phyloP scores from a whole-genome alignment of 2,113 vertebrate species.

The Prinia subflava region DNA sequence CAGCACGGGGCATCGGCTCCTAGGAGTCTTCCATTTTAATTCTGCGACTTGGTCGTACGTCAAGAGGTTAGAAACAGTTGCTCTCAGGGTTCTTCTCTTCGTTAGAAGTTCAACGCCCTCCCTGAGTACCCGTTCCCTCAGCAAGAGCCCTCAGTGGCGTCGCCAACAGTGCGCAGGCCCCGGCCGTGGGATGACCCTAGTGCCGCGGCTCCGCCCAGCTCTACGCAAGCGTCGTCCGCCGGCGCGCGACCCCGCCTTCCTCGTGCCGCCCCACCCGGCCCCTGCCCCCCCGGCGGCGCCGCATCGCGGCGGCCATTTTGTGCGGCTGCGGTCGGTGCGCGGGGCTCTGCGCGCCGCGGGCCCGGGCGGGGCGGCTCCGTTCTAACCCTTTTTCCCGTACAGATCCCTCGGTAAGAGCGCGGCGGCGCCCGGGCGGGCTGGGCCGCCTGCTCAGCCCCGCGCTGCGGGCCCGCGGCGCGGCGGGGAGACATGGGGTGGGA shows the following conservation, averaged over 20 bases:
- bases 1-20: accelerated
- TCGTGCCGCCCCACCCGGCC: background rate
- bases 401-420: background rate
- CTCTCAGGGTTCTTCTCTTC: accelerated
- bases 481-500: background rate
- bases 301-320: background rate
- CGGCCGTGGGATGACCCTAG: too few relatives aligned
- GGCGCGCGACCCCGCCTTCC: background rate
- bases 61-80: too few relatives aligned
- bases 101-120: accelerated
- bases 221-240: background rate
- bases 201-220: background rate
- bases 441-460: background rate
- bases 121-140: accelerated
- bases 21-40: too few relatives aligned
- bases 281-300: background rate
- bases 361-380: background rate
- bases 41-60: background rate
- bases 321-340: background rate
- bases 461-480: background rate
- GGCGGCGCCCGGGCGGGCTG: background rate
- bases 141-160: accelerated
- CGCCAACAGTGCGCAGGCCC: background rate
- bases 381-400: background rate
- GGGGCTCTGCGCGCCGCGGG: background rate